Base-by-base conservation (phyloP, 2,888 invertebrate species). In the Caenorhabditis macrosperma region DNA sequence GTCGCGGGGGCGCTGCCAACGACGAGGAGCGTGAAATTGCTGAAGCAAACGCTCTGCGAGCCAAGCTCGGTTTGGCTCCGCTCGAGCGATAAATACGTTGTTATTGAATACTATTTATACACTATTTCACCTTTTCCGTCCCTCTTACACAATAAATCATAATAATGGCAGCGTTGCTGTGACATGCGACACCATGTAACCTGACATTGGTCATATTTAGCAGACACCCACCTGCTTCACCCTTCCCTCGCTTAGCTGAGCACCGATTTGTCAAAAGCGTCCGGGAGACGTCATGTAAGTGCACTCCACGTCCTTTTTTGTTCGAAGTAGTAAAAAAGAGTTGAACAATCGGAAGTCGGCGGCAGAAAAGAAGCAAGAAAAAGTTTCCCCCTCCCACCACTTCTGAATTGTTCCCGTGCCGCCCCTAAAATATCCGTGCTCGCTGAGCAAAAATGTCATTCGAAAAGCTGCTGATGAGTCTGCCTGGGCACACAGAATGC, bases 41-140 rank as follows among this genome's bases (percentile, higher is more conserved):
- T 24, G 92, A 92, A 85, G 91, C 92, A 2, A 93, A 93, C 90
- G 91, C 91, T 69, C 88, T 92, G 17, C 83, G 93, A 76, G 92
- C 92, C 5, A 91, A 91, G 83, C 88, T 93, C 22, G 93, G 93
- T 7, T 79, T 93, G 81, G 91, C 92, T n/a, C 93, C 93, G n/a
- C 88, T 93, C 30, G 80, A 82, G 59, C 72, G 81, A 38, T 84
- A 64, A 81, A 44, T 57, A 12, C 28, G 15, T 60, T 20, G 28
- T 57, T 59, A 28, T 24, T 22, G 17, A 22, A 50, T 33, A 33
- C 22, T 54, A 41, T 50, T 55, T 64, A 48, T 44, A 28, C 41
- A 44, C 26, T 61, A 46, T 41, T 69, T 41, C 22, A 15, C 20
- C 59, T 15, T 22, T 30, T 52, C 28, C 28, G 26, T 10, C 9